Conservation (phyloP, 2,888 invertebrate genomes). For the Trilocha varians region DNA sequence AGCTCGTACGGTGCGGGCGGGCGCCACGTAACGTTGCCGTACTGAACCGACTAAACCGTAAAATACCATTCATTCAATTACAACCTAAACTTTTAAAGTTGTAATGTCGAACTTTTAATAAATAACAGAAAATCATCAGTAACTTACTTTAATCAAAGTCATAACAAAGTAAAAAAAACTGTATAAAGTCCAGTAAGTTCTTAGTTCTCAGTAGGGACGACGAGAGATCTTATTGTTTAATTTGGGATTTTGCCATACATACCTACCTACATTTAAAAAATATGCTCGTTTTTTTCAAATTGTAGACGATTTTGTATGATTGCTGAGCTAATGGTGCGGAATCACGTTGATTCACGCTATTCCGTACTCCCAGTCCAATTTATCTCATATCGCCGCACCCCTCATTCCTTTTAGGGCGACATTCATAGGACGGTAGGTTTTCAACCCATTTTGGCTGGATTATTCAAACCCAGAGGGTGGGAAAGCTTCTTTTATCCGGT, state of each 20-base stretch:
- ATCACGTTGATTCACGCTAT: neutral
- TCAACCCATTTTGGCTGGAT: neutral
- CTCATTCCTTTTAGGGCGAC: constrained; percentile 3
- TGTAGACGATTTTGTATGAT: too few species aligned
- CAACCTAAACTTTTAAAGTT: too few species aligned
- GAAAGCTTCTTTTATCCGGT: neutral
- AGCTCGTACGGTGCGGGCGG: constrained; percentile 48
- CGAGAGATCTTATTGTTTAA: too few species aligned
- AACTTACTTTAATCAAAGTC: neutral
- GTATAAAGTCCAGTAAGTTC: too few species aligned
- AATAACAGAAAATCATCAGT: too few species aligned
- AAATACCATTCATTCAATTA: constrained; percentile 64
- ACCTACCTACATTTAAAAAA: too few species aligned
- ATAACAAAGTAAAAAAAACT: neutral
- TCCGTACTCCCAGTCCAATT: neutral
- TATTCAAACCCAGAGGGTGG: neutral
- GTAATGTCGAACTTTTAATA: constrained; percentile 34
- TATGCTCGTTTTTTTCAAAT: too few species aligned
- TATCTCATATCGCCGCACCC: neutral
- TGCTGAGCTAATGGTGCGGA: too few species aligned
- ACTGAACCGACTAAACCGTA: constrained; percentile 41
- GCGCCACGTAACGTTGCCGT: constrained; percentile 54
- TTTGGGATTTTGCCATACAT: too few species aligned
- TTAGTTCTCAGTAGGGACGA: too few species aligned
- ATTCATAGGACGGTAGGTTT: neutral